Conservation (phyloP, 2,113 vertebrate genomes). For the Zosterops pallidus region DNA sequence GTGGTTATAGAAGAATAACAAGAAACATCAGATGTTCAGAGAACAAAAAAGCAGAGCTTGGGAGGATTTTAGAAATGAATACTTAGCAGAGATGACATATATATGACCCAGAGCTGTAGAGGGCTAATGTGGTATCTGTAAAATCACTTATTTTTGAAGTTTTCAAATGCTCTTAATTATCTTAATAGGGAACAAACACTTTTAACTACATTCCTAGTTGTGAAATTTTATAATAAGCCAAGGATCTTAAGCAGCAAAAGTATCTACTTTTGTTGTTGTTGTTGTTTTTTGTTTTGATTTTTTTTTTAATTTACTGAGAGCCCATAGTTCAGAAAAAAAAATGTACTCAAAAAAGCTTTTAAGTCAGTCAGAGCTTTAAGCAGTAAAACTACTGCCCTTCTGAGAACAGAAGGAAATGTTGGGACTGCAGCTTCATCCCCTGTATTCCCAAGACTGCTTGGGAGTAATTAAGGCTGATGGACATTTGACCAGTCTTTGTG, state of each 20-base stretch:
- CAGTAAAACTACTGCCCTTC: not conserved
- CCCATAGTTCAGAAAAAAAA: not conserved
- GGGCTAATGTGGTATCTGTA: not conserved
- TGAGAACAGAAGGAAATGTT: not conserved
- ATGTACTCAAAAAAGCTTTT: not conserved
- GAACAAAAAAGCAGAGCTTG: conserved; percentile 41
- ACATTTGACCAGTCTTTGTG: not conserved
- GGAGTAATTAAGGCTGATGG: not conserved
- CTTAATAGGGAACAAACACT: not conserved
- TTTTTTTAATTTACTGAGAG: not conserved
- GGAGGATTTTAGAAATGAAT: conserved; percentile 39
- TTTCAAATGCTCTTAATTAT: not conserved
- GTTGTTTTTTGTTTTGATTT: not conserved
- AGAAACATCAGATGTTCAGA: conserved; percentile 41
- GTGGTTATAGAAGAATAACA: conserved; percentile 54
- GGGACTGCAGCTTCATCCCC: not conserved
- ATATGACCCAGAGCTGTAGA: not conserved
- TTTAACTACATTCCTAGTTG: not conserved
- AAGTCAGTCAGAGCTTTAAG: not conserved
- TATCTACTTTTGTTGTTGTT: not conserved
- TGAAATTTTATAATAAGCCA: not conserved
- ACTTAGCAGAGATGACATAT: conserved; percentile 1
- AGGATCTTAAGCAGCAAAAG: not conserved
- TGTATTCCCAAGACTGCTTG: not conserved
- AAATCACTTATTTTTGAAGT: not conserved